Percentiles rank a stretch among this genome's conserved stretches.
Evolutionary conservation across 1,140 invertebrate species (phyloP).

Genomic region (Eubasilissa regina): DNA sequence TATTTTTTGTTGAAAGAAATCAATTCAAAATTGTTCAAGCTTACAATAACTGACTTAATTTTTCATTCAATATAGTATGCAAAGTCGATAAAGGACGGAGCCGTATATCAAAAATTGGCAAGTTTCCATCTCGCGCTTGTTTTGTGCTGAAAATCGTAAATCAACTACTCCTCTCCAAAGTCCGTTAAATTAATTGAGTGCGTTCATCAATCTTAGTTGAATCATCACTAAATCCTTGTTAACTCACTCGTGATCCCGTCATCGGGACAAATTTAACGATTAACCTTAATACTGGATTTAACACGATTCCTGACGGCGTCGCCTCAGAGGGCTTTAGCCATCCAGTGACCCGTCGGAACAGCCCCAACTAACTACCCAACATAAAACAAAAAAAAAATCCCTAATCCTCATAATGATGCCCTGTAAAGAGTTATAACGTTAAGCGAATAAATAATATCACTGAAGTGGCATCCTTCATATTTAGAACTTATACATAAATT

Average conservation of each 20-base stretch:
- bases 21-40: too few species aligned
- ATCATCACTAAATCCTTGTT: slow-evolving; percentile 58
- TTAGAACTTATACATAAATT: too few species aligned
- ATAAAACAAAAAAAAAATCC: too few species aligned
- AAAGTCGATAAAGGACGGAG: slow-evolving; percentile 34
- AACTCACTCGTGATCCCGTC: slow-evolving; percentile 49
- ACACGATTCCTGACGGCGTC: too few species aligned
- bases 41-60: neutral
- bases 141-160: slow-evolving; percentile 33
- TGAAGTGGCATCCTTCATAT: too few species aligned
- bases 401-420: too few species aligned
- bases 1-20: too few species aligned
- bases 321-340: too few species aligned
- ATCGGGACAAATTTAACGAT: slow-evolving; percentile 44
- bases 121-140: slow-evolving; percentile 23
- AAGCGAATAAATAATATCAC: too few species aligned
- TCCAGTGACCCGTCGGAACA: too few species aligned
- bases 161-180: slow-evolving; percentile 15
- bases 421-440: too few species aligned
- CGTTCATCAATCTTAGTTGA: slow-evolving; percentile 58
- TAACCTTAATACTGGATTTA: slow-evolving; percentile 34
- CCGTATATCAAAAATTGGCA: slow-evolving; percentile 41
- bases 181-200: slow-evolving; percentile 54
- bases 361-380: too few species aligned
- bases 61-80: slow-evolving; percentile 2